Conservation (phyloP, 2,888 invertebrate genomes). For the Aleiodes leptofemur region DNA sequence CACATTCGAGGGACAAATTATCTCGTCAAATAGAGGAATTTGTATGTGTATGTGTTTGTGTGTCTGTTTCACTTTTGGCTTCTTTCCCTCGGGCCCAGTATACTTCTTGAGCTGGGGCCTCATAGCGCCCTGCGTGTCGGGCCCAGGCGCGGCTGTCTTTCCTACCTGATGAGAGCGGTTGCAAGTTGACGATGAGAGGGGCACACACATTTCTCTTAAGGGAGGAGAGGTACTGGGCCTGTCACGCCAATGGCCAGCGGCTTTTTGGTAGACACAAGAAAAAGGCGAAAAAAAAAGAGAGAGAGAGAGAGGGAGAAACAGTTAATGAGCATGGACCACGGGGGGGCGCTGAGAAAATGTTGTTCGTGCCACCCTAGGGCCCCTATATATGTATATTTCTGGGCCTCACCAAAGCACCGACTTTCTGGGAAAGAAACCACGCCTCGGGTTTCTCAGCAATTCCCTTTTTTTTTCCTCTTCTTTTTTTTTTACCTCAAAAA, state of each 20-base stretch:
- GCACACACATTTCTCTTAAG: slow-evolving; percentile 48
- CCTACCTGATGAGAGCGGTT: slow-evolving; percentile 70
- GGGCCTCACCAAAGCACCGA: slow-evolving; percentile 33
- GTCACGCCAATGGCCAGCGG: slow-evolving; percentile 57
- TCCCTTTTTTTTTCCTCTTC: background rate
- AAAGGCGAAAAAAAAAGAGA: slow-evolving; percentile 22
- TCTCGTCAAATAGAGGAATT: slow-evolving; percentile 70
- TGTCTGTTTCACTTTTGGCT: slow-evolving; percentile 20
- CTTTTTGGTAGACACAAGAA: slow-evolving; percentile 31
- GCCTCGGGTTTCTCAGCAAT: slow-evolving; percentile 45
- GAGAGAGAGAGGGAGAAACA: slow-evolving; percentile 57
- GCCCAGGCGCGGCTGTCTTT: slow-evolving; percentile 74
- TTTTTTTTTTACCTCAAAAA: background rate
- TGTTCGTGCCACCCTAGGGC: slow-evolving; percentile 45
- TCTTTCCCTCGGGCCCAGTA: slow-evolving; percentile 8
- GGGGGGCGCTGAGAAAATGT: slow-evolving; percentile 64
- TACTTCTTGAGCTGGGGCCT: slow-evolving; percentile 25
- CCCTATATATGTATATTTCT: slow-evolving; percentile 34
- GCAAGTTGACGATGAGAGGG: slow-evolving; percentile 48
- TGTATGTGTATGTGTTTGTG: background rate
- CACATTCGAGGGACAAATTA: slow-evolving; percentile 71
- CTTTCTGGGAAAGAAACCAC: slow-evolving; percentile 48
- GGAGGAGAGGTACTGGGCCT: slow-evolving; percentile 24
- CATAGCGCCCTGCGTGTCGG: slow-evolving; percentile 75
- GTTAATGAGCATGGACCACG: slow-evolving; percentile 74